Percentiles rank a stretch among this genome's conserved stretches.
Conservation (phyloP, 2,888 invertebrate genomes). For the Mantis religiosa region DNA sequence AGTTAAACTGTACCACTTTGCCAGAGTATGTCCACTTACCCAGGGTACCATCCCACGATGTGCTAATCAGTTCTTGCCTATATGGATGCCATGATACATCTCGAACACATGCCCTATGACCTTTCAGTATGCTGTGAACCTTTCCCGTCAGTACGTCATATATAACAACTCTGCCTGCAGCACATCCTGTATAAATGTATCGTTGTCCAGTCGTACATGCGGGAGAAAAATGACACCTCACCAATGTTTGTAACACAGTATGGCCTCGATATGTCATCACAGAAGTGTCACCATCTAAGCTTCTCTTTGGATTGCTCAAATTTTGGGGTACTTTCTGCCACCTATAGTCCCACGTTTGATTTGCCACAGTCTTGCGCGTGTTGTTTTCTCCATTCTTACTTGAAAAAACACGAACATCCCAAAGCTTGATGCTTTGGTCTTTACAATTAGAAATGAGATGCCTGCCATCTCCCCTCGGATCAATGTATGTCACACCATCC, state of each 20-base stretch:
- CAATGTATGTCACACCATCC: conserved; percentile 79
- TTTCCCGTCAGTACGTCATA: conserved; percentile 77
- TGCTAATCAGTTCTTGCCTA: conserved; percentile 68
- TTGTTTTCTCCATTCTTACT: conserved; percentile 48
- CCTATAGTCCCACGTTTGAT: conserved; percentile 76
- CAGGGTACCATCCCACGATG: conserved; percentile 53
- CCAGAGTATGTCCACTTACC: conserved; percentile 41
- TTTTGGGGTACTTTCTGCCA: conserved; percentile 73
- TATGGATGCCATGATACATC: conserved; percentile 84
- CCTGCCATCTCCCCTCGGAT: conserved; percentile 72
- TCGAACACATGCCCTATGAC: conserved; percentile 69
- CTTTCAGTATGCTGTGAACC: conserved; percentile 58
- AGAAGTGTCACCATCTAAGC: conserved; percentile 69
- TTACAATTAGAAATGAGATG: conserved; percentile 80
- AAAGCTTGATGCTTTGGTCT: conserved; percentile 82
- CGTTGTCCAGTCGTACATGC: conserved; percentile 72
- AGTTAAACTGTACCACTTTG: conserved; percentile 26
- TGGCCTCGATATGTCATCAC: conserved; percentile 83
- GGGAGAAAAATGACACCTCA: conserved; percentile 80
- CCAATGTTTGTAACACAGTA: conserved; percentile 73
- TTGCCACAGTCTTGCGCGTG: conserved; percentile 49
- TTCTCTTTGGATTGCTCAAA: conserved; percentile 52
- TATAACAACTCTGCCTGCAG: conserved; percentile 69
- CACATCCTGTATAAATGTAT: conserved; percentile 78
- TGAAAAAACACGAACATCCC: conserved; percentile 74